phyloP scores from a whole-genome alignment of 2,888 invertebrate genomes.

The Buathra laborator region DNA sequence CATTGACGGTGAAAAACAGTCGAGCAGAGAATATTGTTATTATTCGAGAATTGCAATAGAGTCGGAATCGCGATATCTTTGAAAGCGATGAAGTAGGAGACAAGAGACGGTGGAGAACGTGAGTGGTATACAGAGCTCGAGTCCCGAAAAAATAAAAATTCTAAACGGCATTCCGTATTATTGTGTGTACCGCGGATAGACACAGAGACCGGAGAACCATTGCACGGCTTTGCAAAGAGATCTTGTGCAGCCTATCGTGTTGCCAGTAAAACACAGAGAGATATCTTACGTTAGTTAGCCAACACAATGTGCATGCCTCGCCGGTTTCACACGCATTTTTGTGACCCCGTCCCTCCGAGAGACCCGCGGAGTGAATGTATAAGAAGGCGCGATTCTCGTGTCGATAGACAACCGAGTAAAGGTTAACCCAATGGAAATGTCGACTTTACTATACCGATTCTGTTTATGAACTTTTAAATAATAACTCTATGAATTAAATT shows the following conservation, averaged over 20 bases:
- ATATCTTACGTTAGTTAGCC: constrained; percentile 47
- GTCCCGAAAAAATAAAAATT: constrained; percentile 45
- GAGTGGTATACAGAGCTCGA: constrained; percentile 13
- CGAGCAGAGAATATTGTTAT: constrained; percentile 38
- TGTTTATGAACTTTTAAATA: constrained; percentile 21
- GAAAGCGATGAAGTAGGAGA: constrained; percentile 53
- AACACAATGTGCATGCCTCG: constrained; percentile 78
- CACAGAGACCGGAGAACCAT: constrained; percentile 8
- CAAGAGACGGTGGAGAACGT: constrained; percentile 52
- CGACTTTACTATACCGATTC: neutral
- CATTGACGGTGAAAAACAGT: constrained; percentile 45
- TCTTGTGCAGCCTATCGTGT: constrained; percentile 24
- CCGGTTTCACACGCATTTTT: constrained; percentile 78
- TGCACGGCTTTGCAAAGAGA: constrained; percentile 37
- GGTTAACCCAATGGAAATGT: constrained; percentile 65
- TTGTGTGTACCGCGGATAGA: constrained; percentile 6
- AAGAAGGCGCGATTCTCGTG: constrained; percentile 51
- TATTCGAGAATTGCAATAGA: constrained; percentile 38
- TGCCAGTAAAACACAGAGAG: neutral
- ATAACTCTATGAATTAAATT: constrained; percentile 3
- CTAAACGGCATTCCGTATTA: constrained; percentile 58
- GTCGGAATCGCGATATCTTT: constrained; percentile 47
- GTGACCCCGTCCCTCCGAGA: constrained; percentile 67
- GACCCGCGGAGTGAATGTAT: constrained; percentile 73
- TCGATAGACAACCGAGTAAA: constrained; percentile 59